These are phyloP conservation scores for Scylla paramamosain DNA, from an alignment of 1,140 invertebrate genomes.

Conservation along the genomic window DNA sequence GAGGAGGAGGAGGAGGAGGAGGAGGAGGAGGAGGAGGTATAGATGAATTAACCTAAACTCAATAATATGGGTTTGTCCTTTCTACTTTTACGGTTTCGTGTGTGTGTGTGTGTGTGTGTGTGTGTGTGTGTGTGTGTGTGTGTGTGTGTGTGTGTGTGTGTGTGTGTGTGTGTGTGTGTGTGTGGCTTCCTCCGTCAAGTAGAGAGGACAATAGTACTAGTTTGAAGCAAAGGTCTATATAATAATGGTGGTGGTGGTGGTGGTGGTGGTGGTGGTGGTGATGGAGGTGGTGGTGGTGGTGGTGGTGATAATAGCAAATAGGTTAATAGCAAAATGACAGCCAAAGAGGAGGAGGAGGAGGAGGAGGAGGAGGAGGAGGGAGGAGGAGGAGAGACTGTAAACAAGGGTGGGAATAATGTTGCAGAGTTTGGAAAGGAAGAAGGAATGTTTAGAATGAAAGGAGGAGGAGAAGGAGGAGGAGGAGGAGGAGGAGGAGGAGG, in stretches of 20 bases:
- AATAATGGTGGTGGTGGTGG: not conserved
- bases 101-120: not conserved
- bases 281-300: not conserved
- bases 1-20: not conserved
- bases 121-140: no score
- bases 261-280: constrained; percentile 7
- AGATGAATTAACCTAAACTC: not conserved
- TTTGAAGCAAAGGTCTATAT: not conserved
- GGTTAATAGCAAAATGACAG: not conserved
- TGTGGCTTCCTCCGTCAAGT: constrained; percentile 7
- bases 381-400: not conserved
- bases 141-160: no score
- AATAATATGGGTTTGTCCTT: not conserved
- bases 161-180: constrained; percentile 4
- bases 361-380: not conserved
- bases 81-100: no score
- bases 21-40: not conserved
- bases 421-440: no score
- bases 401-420: no score
- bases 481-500: not conserved
- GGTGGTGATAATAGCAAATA: not conserved
- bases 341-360: no score
- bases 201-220: not conserved
- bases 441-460: no score
- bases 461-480: no score